These are phyloP conservation scores for Penaeus vannamei DNA, from an alignment of 1,140 invertebrate genomes.

Conservation along the genomic window DNA sequence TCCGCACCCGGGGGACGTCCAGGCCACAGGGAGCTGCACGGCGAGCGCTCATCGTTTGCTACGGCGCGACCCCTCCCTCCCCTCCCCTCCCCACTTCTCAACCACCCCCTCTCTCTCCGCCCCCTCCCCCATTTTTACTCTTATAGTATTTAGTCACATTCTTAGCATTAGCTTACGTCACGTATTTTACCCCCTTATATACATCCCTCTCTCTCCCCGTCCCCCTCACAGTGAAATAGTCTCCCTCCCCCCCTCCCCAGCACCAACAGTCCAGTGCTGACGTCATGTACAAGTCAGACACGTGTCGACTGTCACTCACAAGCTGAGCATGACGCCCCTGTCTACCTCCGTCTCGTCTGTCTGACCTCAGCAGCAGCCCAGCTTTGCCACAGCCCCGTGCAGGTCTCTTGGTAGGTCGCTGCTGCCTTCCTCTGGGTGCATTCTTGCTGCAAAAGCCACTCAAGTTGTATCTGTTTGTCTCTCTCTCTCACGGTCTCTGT, in stretches of 20 bases:
- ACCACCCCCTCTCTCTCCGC: background rate
- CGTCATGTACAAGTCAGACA: conserved; percentile 14
- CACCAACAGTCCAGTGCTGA: conserved; percentile 12
- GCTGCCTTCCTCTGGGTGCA: background rate
- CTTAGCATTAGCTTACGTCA: too few relatives aligned
- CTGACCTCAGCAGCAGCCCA: background rate
- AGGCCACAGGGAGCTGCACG: conserved; percentile 38
- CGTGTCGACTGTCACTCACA: background rate
- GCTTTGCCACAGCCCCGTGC: background rate
- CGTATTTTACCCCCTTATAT: too few relatives aligned
- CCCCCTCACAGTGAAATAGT: too few relatives aligned
- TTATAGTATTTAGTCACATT: too few relatives aligned
- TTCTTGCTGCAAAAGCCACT: background rate
- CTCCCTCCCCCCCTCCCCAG: background rate
- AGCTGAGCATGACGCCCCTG: too few relatives aligned
- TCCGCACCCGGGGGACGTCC: background rate
- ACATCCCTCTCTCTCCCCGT: too few relatives aligned
- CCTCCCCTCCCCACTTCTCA: background rate
- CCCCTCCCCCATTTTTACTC: background rate
- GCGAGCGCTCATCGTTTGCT: background rate
- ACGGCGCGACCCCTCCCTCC: background rate
- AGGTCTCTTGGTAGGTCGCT: conserved; percentile 26
- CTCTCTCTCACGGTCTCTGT: background rate
- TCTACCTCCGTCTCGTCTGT: too few relatives aligned
- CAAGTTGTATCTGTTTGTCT: background rate